A percentile compares a stretch with the other conserved stretches of the same genome.
These are phyloP conservation scores for mouse (Mus musculus) DNA, from an alignment of 2,113 vertebrate genomes.

Conservation along the genomic window DNA sequence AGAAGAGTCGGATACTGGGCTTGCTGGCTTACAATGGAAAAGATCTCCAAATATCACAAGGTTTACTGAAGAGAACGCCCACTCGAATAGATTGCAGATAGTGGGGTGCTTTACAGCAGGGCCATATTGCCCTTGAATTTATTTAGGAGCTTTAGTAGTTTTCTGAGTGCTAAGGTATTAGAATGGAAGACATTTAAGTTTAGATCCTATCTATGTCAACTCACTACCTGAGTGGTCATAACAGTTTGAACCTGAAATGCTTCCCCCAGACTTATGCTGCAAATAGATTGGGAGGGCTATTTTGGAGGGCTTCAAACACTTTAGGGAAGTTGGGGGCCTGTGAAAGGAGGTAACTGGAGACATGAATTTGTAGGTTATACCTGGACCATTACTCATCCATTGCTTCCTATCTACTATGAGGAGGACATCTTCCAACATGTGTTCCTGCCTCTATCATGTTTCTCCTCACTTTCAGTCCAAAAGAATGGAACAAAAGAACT, in stretches of 20 bases:
- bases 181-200: constrained; percentile 34
- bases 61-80: background rate
- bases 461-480: background rate
- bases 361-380: background rate
- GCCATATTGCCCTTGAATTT: background rate
- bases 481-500: background rate
- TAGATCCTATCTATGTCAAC: background rate
- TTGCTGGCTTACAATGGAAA: constrained; percentile 21
- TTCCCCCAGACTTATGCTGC: background rate
- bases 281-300: background rate
- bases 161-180: constrained; percentile 23
- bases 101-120: constrained; percentile 12
- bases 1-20: background rate
- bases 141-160: constrained; percentile 42
- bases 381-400: no score
- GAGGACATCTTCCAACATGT: background rate
- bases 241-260: background rate
- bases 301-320: background rate
- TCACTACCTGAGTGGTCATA: background rate
- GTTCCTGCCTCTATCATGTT: background rate
- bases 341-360: background rate
- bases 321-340: background rate
- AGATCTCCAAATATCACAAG: constrained; percentile 40
- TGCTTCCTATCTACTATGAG: background rate
- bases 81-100: background rate